A percentile compares a stretch with the other conserved stretches of the same genome.
Evolutionary conservation across 2,113 vertebrate species (phyloP).

Genomic region (Cephalopterus ornatus): DNA sequence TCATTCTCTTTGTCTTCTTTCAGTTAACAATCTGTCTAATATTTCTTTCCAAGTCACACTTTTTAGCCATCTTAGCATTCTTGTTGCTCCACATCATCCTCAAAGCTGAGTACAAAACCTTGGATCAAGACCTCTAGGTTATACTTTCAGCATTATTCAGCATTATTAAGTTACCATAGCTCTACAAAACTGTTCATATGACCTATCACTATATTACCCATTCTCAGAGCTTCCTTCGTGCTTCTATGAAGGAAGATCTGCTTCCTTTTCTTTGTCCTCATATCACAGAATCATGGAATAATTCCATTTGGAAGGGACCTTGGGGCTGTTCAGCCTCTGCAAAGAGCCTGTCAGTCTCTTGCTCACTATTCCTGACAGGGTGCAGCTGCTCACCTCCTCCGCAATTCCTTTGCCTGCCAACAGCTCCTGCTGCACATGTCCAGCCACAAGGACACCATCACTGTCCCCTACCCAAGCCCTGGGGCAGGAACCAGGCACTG

Average conservation of each 20-base stretch:
- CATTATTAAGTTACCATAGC: neutral
- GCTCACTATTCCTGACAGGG: neutral
- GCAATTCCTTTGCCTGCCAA: neutral
- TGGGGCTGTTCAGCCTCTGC: neutral
- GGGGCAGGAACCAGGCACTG: neutral
- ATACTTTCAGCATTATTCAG: neutral
- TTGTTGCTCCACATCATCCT: neutral
- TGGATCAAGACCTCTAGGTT: neutral
- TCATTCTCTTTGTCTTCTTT: neutral
- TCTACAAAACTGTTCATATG: neutral
- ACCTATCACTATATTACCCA: neutral
- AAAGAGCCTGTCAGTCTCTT: neutral
- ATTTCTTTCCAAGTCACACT: neutral
- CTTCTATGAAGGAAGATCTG: neutral
- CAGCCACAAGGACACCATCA: accelerated
- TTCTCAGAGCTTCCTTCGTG: neutral
- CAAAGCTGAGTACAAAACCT: neutral
- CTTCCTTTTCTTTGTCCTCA: neutral
- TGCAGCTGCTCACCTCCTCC: neutral
- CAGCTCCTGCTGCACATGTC: neutral
- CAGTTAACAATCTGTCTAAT: neutral
- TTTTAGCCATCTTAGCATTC: neutral
- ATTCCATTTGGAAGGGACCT: neutral
- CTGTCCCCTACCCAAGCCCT: neutral
- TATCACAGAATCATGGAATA: neutral